These are phyloP conservation scores for Tachina lurida DNA, from an alignment of 2,888 invertebrate genomes.

Conservation along the genomic window DNA sequence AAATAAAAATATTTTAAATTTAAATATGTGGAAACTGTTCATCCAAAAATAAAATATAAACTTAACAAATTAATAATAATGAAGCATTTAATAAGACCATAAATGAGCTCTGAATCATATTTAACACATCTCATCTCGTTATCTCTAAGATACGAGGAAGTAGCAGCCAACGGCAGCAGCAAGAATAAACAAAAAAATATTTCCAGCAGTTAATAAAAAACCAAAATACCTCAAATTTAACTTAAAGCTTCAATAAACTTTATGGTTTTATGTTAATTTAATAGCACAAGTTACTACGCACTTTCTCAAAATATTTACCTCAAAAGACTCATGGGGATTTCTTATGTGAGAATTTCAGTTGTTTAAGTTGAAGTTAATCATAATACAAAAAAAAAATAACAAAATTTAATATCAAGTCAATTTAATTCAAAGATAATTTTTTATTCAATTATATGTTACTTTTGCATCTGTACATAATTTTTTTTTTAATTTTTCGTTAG, in stretches of 20 bases:
- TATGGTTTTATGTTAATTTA: conserved; percentile 31
- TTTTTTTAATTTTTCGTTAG: too few species aligned
- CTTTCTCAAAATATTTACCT: not conserved
- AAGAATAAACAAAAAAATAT: conserved; percentile 1
- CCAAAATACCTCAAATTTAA: not conserved
- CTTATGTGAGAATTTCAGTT: conserved; percentile 23
- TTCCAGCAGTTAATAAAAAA: conserved; percentile 7
- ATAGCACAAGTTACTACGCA: conserved; percentile 36
- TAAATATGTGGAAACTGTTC: conserved; percentile 35
- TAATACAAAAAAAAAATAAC: not conserved
- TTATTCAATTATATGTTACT: too few species aligned
- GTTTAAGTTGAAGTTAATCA: not conserved
- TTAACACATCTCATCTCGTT: not conserved
- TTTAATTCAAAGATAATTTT: not conserved
- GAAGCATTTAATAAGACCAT: conserved; percentile 49
- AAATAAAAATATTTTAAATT: conserved; percentile 29
- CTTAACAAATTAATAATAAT: conserved; percentile 42
- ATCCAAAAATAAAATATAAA: not conserved
- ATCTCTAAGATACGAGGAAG: not conserved
- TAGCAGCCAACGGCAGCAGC: conserved; percentile 12
- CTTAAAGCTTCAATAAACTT: conserved; percentile 23
- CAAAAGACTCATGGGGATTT: conserved; percentile 10
- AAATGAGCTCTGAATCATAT: conserved; percentile 24
- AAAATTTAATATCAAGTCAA: conserved; percentile 40
- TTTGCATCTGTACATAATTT: too few species aligned